Conservation (phyloP, 2,888 invertebrate genomes). For the Gandaritis pyraliata region DNA sequence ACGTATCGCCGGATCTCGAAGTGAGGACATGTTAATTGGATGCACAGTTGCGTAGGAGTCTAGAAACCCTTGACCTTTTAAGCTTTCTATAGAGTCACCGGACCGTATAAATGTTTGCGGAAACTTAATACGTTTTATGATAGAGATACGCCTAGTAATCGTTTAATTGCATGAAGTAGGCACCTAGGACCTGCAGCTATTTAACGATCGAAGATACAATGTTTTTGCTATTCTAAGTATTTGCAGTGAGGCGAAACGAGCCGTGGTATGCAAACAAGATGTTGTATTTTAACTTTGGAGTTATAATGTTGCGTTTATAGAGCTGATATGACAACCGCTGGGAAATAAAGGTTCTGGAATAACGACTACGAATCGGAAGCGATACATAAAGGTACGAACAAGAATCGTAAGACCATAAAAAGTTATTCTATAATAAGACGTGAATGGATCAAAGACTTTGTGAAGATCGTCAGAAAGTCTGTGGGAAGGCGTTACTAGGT, state of each 20-base stretch:
- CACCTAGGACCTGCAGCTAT: not conserved
- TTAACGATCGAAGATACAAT: slow-evolving; percentile 22
- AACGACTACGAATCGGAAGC: no score
- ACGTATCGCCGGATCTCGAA: slow-evolving; percentile 74
- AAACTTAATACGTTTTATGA: slow-evolving; percentile 31
- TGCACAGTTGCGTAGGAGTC: slow-evolving; percentile 56
- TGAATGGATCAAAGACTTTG: no score
- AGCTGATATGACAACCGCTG: not conserved
- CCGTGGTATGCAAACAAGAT: slow-evolving; percentile 15
- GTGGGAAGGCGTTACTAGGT: no score
- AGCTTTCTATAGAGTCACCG: slow-evolving; percentile 33
- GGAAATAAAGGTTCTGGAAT: no score
- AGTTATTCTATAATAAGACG: no score
- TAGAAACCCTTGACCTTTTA: slow-evolving; percentile 38
- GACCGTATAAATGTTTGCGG: slow-evolving; percentile 35
- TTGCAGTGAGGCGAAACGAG: slow-evolving; percentile 9
- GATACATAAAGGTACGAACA: no score
- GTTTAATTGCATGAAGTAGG: slow-evolving; percentile 16
- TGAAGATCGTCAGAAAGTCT: no score
- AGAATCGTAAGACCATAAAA: no score
- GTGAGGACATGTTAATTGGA: slow-evolving; percentile 79
- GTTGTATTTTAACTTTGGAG: slow-evolving; percentile 2
- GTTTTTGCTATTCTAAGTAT: slow-evolving; percentile 12
- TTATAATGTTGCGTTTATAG: not conserved
- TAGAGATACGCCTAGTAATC: slow-evolving; percentile 28